Conservation (phyloP, 1,140 invertebrate genomes). For the Ceratina japonica region DNA sequence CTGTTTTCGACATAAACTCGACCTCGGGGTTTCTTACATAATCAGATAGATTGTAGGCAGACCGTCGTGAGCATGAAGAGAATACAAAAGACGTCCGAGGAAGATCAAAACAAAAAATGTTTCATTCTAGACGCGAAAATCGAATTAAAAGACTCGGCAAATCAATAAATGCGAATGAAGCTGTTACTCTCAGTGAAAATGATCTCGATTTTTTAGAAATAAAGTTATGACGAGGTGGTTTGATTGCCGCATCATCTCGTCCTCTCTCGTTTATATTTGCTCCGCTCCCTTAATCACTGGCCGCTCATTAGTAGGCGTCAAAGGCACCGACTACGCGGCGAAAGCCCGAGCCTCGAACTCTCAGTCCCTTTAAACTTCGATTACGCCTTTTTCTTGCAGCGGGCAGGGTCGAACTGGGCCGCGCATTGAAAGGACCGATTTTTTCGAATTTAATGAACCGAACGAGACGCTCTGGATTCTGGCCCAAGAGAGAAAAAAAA, state of each 20-base stretch:
- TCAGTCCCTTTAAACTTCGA: constrained; percentile 60
- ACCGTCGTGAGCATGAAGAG: too few relatives aligned
- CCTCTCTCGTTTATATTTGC: constrained; percentile 1
- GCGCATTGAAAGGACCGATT: constrained; percentile 53
- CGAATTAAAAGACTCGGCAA: too few relatives aligned
- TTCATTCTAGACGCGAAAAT: too few relatives aligned
- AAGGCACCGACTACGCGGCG: constrained; percentile 62
- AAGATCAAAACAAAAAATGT: too few relatives aligned
- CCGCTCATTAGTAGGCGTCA: constrained; percentile 68
- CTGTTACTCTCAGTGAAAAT: too few relatives aligned
- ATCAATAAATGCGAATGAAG: not conserved
- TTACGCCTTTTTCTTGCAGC: constrained; percentile 54
- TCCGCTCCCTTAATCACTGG: constrained; percentile 62
- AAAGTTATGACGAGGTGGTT: not conserved
- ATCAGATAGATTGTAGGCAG: too few relatives aligned
- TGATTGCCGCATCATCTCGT: not conserved
- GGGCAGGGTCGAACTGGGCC: constrained; percentile 40
- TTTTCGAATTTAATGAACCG: constrained; percentile 62
- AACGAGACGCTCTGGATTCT: constrained; percentile 44
- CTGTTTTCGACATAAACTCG: too few relatives aligned
- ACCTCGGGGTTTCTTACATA: too few relatives aligned
- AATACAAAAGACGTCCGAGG: too few relatives aligned
- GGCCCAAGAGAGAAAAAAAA: not conserved
- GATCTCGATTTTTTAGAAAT: not conserved
- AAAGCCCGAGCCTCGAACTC: constrained; percentile 55